Evolutionary conservation across 2,888 invertebrate genomes (phyloP), one percentile per base, ranked within the genome.

Genomic region (Calameuta filiformis): DNA sequence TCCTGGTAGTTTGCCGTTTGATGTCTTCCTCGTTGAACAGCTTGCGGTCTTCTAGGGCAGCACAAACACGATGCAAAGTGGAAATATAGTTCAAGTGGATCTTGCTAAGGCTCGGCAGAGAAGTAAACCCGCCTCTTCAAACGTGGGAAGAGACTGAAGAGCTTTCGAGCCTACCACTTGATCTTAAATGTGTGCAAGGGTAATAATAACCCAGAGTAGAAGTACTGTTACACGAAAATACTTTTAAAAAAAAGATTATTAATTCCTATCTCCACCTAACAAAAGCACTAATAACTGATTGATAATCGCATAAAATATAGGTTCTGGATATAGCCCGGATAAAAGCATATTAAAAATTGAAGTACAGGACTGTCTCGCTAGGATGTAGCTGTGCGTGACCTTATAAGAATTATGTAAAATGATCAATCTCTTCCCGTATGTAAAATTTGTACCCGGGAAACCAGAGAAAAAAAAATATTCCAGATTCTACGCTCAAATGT

Each of bases 21-120:
- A 56, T 56, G 56, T 56, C 56, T 56, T 56, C 56, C 56, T 56
- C 56, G 23, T 56, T 56, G 56, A 56, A 56, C 56, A 23, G 56
- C 56, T 56, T 56, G 56, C 56, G 56, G 56, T 56, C 56, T 56
- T 6, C 23, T 56, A 56, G 56, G 56, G 56, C 56, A 80, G 79
- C 80, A 76, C 81, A 76, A 83, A 82, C 79, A 80, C 83, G 81
- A 83, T 81, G 81, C 81, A 83, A 85, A 83, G 83, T 86, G 84
- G 83, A 86, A 84, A 87, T 56, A 56, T 85, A 82, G 84, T 86
- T 87, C 85, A 84, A 86, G 85, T 87, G 81, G 84, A 80, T 81
- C 73, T 71, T 31, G 30, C 71, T 30, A 71, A 71, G 71, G 34
- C 34, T 71, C 23, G 71, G 71, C 30, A 71, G 56, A 56, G 56